These are phyloP conservation scores for Elaphurus davidianus DNA, from an alignment of 2,113 vertebrate species.

Conservation along the genomic window DNA sequence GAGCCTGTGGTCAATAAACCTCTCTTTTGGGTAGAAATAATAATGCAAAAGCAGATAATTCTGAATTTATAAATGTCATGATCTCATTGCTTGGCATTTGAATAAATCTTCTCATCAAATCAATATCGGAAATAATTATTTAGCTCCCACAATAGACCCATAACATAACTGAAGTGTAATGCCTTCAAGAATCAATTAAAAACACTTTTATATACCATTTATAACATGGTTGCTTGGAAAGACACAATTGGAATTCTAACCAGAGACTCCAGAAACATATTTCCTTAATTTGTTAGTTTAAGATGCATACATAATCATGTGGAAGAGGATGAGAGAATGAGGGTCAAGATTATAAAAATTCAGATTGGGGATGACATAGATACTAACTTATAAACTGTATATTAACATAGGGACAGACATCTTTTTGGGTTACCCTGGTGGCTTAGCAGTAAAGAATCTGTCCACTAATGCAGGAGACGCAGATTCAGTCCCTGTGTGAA, in stretches of 20 bases:
- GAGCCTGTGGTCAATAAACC: background rate
- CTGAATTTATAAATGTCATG: constrained; percentile 11
- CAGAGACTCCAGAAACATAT: background rate
- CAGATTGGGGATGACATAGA: background rate
- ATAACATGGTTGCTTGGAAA: background rate
- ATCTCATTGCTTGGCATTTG: background rate
- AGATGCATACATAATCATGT: background rate
- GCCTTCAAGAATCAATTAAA: background rate
- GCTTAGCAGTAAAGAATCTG: background rate
- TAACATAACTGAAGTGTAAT: background rate
- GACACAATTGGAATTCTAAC: constrained; percentile 23
- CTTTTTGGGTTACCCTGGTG: background rate
- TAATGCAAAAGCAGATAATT: background rate
- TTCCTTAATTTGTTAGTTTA: background rate
- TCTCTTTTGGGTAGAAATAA: background rate
- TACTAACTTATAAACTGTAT: background rate
- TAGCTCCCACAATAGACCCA: background rate
- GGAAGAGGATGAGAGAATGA: background rate
- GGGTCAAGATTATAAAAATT: constrained; percentile 18
- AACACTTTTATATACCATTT: background rate
- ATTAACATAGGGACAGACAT: background rate
- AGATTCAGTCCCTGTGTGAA: background rate
- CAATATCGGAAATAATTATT: background rate
- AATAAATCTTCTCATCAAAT: constrained; percentile 11
- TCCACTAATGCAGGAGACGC: background rate